Conservation (phyloP, 1,140 invertebrate genomes). For the Macrostomum lignano region DNA sequence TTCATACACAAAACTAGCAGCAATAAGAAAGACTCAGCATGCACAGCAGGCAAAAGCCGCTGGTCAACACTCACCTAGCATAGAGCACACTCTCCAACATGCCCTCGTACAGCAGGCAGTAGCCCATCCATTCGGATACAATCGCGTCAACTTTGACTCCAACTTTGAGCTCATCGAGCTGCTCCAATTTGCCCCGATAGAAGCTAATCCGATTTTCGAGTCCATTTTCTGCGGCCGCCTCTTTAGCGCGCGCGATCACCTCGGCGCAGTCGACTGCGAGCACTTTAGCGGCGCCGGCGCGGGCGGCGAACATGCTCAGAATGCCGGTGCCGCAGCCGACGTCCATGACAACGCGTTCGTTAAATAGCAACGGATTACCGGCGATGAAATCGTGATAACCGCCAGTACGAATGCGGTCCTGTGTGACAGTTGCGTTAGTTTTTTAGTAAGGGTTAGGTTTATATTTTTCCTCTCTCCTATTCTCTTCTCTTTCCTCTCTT, state of each 20-base stretch:
- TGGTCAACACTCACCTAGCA: too few species aligned
- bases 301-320: conserved; percentile 26
- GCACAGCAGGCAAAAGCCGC: too few species aligned
- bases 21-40: too few species aligned
- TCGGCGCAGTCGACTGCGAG: conserved; percentile 39
- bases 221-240: conserved; percentile 37
- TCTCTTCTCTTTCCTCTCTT: too few species aligned
- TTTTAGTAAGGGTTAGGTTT: too few species aligned
- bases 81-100: conserved; percentile 27
- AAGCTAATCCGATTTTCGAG: conserved; percentile 20
- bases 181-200: conserved; percentile 24
- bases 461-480: too few species aligned
- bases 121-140: conserved; percentile 29
- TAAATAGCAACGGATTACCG: too few species aligned
- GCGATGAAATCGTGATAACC: too few species aligned
- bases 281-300: conserved; percentile 35
- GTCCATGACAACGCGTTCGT: conserved; percentile 36
- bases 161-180: conserved; percentile 26
- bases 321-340: conserved; percentile 28
- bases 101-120: conserved; percentile 27
- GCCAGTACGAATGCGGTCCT: too few species aligned
- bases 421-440: too few species aligned
- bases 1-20: too few species aligned
- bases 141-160: conserved; percentile 22
- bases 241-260: conserved; percentile 45